Evolutionary conservation across 2,888 invertebrate genomes (phyloP).

Genomic region (Hyposoter didymator): DNA sequence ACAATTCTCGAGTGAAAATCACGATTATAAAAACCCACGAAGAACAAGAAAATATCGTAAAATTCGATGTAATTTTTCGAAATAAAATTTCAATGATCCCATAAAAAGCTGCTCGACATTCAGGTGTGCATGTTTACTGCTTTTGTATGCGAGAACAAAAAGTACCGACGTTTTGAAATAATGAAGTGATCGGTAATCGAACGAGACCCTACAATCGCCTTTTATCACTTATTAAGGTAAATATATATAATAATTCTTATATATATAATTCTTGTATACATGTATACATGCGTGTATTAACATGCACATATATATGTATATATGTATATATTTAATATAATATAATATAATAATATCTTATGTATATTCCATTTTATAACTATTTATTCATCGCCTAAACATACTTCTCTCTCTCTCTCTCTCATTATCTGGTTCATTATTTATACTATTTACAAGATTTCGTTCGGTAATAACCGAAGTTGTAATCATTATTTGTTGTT

Average conservation of each 20-base stretch:
- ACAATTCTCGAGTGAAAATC: background rate
- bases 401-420: conserved; percentile 72
- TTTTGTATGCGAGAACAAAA: background rate
- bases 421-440: conserved; percentile 73
- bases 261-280: conserved; percentile 75
- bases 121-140: background rate
- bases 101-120: background rate
- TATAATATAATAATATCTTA: conserved; percentile 82
- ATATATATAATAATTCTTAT: conserved; percentile 79
- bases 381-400: conserved; percentile 80
- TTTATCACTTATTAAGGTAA: conserved; percentile 83
- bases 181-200: conserved; percentile 72
- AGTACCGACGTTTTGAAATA: conserved; percentile 2
- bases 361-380: conserved; percentile 83
- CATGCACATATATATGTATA: conserved; percentile 71
- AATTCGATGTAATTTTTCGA: background rate
- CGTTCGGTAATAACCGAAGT: conserved; percentile 75
- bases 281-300: conserved; percentile 67
- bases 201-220: conserved; percentile 79
- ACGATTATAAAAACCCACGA: background rate
- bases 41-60: background rate
- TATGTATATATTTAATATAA: conserved; percentile 75
- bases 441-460: conserved; percentile 82
- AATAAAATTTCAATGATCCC: background rate
- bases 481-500: conserved; percentile 55